Base-by-base conservation (phyloP, 2,113 vertebrate genomes). In the Aepyceros melampus region DNA sequence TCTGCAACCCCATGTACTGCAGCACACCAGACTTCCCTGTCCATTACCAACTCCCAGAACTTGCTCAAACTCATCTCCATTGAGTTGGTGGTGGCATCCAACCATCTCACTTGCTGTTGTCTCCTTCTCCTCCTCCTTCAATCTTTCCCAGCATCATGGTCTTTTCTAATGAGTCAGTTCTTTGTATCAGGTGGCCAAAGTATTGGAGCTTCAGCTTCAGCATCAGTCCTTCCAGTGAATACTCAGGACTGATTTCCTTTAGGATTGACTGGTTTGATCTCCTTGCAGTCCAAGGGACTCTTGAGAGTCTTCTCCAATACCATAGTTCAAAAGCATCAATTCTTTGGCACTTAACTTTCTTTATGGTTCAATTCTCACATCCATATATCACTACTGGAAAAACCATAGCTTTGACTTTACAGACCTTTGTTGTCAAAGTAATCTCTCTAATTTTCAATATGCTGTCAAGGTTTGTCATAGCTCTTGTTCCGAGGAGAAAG, bases 331-430 rank as follows among this genome's bases (percentile, higher is more conserved):
- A 71, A 40, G 64, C 67, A 40, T 71, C 21, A 23, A 3, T 23
- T 71, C n/a, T 40, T 71, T 0, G 2, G n/a, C 0, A 0, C n/a
- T 71, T 19, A 71, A 12, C n/a, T 71, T 71, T 71, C 15, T 71
- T 71, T 71, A 71, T 71, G 67, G n/a, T 71, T 2, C 67, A 71
- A 3, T 71, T 71, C n/a, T 71, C 67, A 71, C 67, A 71, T 71
- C 67, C 19, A 36, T 23, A 71, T 2, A 36, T 19, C 64, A 71
- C n/a, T 36, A 36, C n/a, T 36, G 64, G 64, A 71, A 71, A 71
- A 71, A 36, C 19, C 64, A 71, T 21, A 71, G 67, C n/a, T 71
- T 71, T 71, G 67, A 71, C 33, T 71, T 40, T 21, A 71, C 1
- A 5, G 67, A 71, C n/a, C 10, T 71, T 23, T 40, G 67, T 23